Evolutionary conservation across 2,797 vertebrate genomes (phyloP).

Genomic region (Sebastes minor): DNA sequence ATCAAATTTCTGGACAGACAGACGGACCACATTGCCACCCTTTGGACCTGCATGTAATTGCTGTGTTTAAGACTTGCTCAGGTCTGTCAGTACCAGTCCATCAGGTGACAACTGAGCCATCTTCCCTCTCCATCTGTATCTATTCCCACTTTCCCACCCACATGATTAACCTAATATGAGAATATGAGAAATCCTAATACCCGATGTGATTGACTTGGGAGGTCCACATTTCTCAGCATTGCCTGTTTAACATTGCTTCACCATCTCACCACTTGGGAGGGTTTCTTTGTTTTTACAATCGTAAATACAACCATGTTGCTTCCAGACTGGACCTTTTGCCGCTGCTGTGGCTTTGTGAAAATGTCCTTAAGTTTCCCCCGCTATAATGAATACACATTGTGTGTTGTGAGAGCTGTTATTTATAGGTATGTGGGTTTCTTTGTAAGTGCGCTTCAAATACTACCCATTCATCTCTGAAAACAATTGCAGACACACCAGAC

Average conservation of each 20-base stretch:
- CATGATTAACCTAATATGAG: background rate
- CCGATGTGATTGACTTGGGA: background rate
- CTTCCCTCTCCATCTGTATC: background rate
- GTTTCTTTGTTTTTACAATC: background rate
- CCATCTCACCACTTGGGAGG: no score
- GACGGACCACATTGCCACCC: background rate
- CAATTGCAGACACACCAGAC: background rate
- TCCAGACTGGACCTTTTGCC: background rate
- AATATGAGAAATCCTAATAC: background rate
- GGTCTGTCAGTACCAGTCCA: background rate
- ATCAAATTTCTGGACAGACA: background rate
- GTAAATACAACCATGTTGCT: background rate
- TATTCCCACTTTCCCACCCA: background rate
- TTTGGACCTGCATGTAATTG: background rate
- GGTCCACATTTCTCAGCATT: background rate
- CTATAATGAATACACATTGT: background rate
- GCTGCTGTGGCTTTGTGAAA: conserved; percentile 7
- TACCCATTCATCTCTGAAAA: conserved; percentile 15
- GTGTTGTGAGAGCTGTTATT: background rate
- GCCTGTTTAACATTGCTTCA: background rate
- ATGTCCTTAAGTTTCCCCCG: background rate
- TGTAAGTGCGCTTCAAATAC: background rate
- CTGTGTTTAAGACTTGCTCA: background rate
- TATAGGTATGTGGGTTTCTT: background rate
- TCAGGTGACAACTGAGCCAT: background rate